These are phyloP conservation scores for Agrypnia vestita DNA, from an alignment of 1,140 invertebrate genomes.

Conservation along the genomic window DNA sequence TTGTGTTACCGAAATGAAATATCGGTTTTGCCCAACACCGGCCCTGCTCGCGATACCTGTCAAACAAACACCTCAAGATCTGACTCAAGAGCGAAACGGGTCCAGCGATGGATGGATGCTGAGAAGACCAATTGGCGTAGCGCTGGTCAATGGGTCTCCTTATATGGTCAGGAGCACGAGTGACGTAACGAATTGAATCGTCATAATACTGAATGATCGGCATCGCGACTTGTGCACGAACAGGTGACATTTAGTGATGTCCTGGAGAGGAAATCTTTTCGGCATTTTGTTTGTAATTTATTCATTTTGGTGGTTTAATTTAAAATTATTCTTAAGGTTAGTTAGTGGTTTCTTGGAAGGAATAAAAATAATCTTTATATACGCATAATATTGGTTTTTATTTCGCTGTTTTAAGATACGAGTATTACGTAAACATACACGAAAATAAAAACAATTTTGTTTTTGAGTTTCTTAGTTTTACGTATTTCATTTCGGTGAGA, in stretches of 20 bases:
- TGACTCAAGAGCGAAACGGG: slow-evolving; percentile 25
- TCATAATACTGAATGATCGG: slow-evolving; percentile 16
- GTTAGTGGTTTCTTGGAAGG: too few relatives aligned
- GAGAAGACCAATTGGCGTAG: slow-evolving; percentile 10
- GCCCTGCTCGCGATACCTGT: neutral
- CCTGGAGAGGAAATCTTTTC: too few relatives aligned
- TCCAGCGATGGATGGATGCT: slow-evolving; percentile 9
- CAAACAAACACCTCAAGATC: slow-evolving; percentile 31
- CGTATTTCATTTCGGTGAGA: too few relatives aligned
- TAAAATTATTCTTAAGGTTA: too few relatives aligned
- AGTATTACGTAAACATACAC: too few relatives aligned
- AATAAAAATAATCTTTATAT: too few relatives aligned
- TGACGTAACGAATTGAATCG: slow-evolving; percentile 21
- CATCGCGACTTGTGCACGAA: neutral
- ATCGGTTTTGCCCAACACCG: neutral
- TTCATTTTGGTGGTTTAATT: too few relatives aligned
- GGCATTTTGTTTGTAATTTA: too few relatives aligned
- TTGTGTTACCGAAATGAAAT: neutral
- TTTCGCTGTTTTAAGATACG: too few relatives aligned
- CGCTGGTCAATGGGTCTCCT: slow-evolving; percentile 16
- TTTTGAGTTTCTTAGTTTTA: too few relatives aligned
- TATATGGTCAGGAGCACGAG: slow-evolving; percentile 20
- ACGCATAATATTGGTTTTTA: too few relatives aligned
- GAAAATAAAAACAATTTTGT: too few relatives aligned
- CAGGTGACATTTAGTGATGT: slow-evolving; percentile 4